phyloP scores from a whole-genome alignment of 2,113 vertebrate species.

The Orientallactaga bullata region DNA sequence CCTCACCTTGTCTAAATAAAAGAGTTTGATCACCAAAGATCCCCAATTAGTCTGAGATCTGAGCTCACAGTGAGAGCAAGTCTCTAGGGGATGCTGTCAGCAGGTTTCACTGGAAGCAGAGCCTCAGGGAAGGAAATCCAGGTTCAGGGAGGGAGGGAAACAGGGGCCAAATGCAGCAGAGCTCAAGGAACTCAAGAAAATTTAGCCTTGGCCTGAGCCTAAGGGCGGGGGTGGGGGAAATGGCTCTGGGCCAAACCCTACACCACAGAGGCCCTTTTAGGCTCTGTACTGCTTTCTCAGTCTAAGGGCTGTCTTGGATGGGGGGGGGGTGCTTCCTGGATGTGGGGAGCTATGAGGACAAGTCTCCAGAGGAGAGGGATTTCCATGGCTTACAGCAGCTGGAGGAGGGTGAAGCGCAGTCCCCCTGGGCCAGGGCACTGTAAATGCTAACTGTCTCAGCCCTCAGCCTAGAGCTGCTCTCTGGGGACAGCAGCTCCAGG shows the following conservation, averaged over 20 bases:
- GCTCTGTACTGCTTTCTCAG: no score
- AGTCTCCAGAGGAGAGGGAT: background rate
- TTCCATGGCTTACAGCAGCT: background rate
- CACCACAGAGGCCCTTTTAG: background rate
- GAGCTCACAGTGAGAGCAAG: background rate
- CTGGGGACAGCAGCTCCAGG: background rate
- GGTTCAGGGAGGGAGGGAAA: fast-evolving
- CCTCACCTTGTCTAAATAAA: background rate
- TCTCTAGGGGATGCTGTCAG: background rate
- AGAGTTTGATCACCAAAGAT: background rate
- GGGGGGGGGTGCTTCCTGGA: background rate
- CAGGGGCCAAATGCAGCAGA: background rate
- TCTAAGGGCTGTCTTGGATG: background rate
- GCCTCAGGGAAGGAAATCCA: background rate
- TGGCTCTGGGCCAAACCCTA: background rate
- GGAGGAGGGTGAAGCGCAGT: background rate
- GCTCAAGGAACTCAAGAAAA: background rate
- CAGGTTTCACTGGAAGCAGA: background rate
- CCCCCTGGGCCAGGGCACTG: background rate
- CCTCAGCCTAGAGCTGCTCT: background rate
- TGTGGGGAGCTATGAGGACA: background rate
- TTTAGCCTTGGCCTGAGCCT: background rate
- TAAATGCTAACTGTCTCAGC: background rate
- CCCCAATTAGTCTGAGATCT: background rate
- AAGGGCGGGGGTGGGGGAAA: no score